Evolutionary conservation across 2,113 vertebrate species (phyloP), one percentile per base, ranked within the genome.

Genomic region (Ceyx melanurus): DNA sequence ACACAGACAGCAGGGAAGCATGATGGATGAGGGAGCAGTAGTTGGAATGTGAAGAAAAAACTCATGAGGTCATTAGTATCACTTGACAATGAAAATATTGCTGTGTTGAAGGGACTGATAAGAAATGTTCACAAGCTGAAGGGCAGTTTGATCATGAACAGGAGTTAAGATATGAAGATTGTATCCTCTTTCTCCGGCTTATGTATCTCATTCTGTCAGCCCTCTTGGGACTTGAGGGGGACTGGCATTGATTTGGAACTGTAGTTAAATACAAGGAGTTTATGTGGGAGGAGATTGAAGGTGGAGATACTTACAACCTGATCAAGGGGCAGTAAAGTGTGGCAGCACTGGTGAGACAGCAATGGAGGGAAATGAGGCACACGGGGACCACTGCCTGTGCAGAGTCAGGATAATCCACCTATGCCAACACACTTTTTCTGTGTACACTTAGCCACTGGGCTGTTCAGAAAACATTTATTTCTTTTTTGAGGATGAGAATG

Each of bases 371-470:
- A 10, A 21, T 9, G 35, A 51, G 29, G 16, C 35, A 14, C 6
- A 9, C 0, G 0, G 56, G 22, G 15, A 31, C 6, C 14, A 42
- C 45, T 92, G 68, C 13, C 11, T 66, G 66, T 66, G 42, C 40
- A 29, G 22, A n/a, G 19, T 46, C 33, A 50, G 22, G 22, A 11
- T 13, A 26, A 35, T 14, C 20, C 70, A 3, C 9, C 18, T 33
- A 28, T 28, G 10, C 6, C 23, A 80, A 22, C 51, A 57, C 2
- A 33, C 15, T 65, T 0, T 25, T 85, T 76, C 57, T 56, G 8
- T 11, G 11, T 64, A 35, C 61, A 67, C 78, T 71, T 75, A 68
- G 51, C 29, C 22, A 67, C 31, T 84, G 21, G 21, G 2, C 70
- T 84, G 8, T 67, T 66, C 50, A 57, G 77, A 25, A 78, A 83